Percentiles rank a stretch among this genome's conserved stretches.
These are phyloP conservation scores for Anabas testudineus DNA, from an alignment of 2,797 vertebrate genomes.

Conservation along the genomic window DNA sequence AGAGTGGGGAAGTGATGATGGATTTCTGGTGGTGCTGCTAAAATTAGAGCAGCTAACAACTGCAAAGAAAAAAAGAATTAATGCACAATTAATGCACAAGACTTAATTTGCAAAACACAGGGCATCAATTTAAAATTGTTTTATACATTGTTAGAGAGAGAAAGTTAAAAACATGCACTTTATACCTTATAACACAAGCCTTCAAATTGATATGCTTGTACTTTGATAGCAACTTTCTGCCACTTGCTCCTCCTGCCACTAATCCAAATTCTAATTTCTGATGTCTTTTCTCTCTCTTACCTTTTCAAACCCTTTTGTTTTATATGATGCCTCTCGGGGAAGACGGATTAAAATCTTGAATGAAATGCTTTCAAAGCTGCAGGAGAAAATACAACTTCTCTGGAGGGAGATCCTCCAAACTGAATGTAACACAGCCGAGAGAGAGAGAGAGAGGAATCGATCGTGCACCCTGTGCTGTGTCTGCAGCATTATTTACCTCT, in stretches of 20 bases:
- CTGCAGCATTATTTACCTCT: conserved; percentile 44
- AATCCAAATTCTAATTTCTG: conserved; percentile 1
- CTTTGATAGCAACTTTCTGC: too few species aligned
- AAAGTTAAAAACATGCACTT: not conserved
- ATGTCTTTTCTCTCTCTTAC: conserved; percentile 8
- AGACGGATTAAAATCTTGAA: conserved; percentile 42
- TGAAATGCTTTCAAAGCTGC: conserved; percentile 47
- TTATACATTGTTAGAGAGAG: too few species aligned
- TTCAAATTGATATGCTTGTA: not conserved
- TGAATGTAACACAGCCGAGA: conserved; percentile 25
- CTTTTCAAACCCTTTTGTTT: not conserved
- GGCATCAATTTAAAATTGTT: not conserved
- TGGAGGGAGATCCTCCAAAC: conserved; percentile 27
- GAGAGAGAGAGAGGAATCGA: conserved; percentile 41
- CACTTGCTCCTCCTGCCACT: not conserved
- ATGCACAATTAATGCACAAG: not conserved
- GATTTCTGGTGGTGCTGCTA: not conserved
- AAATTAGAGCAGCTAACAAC: not conserved
- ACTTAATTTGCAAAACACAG: not conserved
- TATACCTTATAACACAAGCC: not conserved
- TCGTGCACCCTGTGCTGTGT: not conserved
- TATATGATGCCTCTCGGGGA: not conserved
- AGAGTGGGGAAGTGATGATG: conserved; percentile 6
- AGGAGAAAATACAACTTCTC: conserved; percentile 34
- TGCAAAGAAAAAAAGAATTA: not conserved